Evolutionary conservation across 2,113 vertebrate species (phyloP), one percentile per base, ranked within the genome.

Genomic region (Capreolus pygargus): DNA sequence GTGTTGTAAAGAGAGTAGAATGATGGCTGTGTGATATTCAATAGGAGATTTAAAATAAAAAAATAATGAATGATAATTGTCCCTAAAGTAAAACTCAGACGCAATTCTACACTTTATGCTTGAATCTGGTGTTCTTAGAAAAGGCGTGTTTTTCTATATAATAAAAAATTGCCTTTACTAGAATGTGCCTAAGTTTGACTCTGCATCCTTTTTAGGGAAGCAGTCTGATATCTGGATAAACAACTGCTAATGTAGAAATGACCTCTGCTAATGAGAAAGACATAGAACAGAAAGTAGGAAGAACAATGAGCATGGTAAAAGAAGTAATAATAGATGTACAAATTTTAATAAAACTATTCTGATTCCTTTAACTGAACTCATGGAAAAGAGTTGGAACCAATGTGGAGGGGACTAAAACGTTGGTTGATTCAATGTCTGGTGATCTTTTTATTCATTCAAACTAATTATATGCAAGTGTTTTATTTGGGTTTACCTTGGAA

Each of bases 1-100:
- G 52, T 54, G 64, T 95, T 95, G 50, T 89, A 76, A 91, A 96
- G 91, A 86, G 60, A 83, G 88, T 79, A 52, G 47, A 94, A 88
- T 45, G 30, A 33, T 84, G 67, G 11, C 21, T 81, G 5, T 61
- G 50, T 64, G 43, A 43, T 85, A 82, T 14, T 61, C 50, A 70
- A 9, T 50, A 33, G 61, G 27, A 91, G 14, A 74, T 81, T 83
- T 94, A 67, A 43, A 85, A 36, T 70, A 14, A 43, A 64, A 70
- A 92, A 36, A n/a, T 15, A 23, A 33, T 58, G 52, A 45, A 60
- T 83, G 50, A 64, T 61, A 19, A 11, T 30, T 83, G 16, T 58
- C 25, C 14, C 36, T 30, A 57, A 43, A 43, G 23, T 33, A 78
- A 79, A 95, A 83, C 36, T 83, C 39, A 95, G 47, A 79, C 16